Percentiles rank a stretch among this genome's conserved stretches.
Conservation (phyloP, 2,797 vertebrate genomes). For the Gallinago solitaria region DNA sequence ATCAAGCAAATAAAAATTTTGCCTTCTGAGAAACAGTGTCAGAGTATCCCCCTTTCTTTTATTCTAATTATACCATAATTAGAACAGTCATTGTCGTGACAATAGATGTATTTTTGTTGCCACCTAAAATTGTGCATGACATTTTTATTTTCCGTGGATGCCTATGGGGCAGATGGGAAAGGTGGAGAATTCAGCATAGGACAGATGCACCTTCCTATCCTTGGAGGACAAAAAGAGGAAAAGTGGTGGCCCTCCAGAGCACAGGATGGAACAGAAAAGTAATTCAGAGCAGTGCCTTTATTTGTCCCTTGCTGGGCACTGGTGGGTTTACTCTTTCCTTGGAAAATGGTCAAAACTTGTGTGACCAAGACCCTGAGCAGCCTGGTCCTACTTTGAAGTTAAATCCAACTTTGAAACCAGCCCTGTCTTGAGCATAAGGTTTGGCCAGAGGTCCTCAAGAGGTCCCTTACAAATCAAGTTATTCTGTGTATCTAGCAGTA, state of each 20-base stretch:
- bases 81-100: background rate
- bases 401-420: background rate
- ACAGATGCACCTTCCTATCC: background rate
- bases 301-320: no score
- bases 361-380: background rate
- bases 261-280: background rate
- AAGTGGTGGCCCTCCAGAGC: background rate
- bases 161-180: background rate
- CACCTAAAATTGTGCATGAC: background rate
- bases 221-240: background rate
- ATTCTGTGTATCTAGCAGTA: background rate
- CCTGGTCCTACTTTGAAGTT: background rate
- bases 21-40: background rate
- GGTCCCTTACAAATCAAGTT: background rate
- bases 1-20: background rate
- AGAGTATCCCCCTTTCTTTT: background rate
- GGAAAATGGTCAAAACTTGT: background rate
- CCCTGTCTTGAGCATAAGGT: background rate
- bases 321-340: background rate
- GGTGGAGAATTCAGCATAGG: background rate
- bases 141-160: background rate
- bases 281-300: background rate
- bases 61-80: background rate
- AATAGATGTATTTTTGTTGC: background rate
- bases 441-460: background rate